These are phyloP conservation scores for Halcyon malimbica DNA, from an alignment of 2,113 vertebrate species.

Conservation along the genomic window DNA sequence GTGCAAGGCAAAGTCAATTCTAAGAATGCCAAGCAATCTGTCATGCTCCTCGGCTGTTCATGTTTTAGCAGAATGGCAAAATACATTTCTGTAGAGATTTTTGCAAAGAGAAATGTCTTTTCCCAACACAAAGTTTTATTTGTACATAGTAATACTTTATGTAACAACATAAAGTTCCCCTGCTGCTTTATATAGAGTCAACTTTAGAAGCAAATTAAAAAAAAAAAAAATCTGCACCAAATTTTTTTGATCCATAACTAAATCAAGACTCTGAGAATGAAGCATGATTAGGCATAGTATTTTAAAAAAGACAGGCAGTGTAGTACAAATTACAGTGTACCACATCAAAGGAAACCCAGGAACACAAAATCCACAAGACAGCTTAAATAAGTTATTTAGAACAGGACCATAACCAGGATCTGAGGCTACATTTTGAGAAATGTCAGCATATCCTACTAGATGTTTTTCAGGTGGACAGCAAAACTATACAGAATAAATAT, in stretches of 20 bases:
- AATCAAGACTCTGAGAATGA: neutral
- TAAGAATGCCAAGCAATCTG: neutral
- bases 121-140: neutral
- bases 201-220: neutral
- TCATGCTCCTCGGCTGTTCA: neutral
- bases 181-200: neutral
- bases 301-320: neutral
- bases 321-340: constrained; percentile 45
- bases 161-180: neutral
- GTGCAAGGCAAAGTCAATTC: neutral
- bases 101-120: constrained; percentile 1
- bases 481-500: neutral
- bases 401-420: neutral
- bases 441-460: neutral
- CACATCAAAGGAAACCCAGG: constrained; percentile 41
- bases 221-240: neutral
- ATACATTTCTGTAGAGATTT: neutral
- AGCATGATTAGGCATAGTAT: neutral
- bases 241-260: constrained; percentile 18
- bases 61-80: neutral
- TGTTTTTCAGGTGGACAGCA: neutral
- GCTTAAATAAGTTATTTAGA: constrained; percentile 23
- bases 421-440: neutral
- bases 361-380: neutral
- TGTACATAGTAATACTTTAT: neutral